phyloP scores from a whole-genome alignment of 2,797 vertebrate genomes.

The Euthynnus affinis region DNA sequence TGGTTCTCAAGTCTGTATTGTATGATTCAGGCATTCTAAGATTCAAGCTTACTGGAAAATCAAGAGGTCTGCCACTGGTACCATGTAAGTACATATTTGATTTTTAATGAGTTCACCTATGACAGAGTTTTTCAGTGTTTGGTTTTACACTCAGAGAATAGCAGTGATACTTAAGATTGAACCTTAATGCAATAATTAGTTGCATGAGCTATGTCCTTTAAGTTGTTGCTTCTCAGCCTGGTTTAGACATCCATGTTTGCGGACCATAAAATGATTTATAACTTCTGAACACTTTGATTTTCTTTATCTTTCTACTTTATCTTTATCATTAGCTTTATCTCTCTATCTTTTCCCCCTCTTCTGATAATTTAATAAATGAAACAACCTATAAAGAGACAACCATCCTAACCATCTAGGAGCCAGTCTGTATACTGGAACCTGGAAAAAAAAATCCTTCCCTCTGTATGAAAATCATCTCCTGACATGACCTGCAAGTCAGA shows the following conservation, averaged over 20 bases:
- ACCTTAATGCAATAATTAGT: neutral
- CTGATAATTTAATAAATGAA: neutral
- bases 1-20: neutral
- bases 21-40: neutral
- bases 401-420: neutral
- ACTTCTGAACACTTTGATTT: too few relatives aligned
- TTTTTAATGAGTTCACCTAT: neutral
- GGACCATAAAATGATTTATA: neutral
- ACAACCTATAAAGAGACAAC: neutral
- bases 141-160: neutral
- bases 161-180: neutral
- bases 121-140: neutral
- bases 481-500: conserved; percentile 17
- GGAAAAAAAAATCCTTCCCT: conserved; percentile 8
- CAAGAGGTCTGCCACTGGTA: too few relatives aligned
- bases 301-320: neutral
- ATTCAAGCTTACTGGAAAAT: too few relatives aligned
- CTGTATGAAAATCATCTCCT: conserved; percentile 19
- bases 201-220: neutral
- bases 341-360: neutral
- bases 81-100: neutral
- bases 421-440: neutral
- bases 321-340: too few relatives aligned
- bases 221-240: neutral
- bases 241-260: neutral